Evolutionary conservation across 2,888 invertebrate genomes (phyloP).

Genomic region (Drosophila kanekoi): DNA sequence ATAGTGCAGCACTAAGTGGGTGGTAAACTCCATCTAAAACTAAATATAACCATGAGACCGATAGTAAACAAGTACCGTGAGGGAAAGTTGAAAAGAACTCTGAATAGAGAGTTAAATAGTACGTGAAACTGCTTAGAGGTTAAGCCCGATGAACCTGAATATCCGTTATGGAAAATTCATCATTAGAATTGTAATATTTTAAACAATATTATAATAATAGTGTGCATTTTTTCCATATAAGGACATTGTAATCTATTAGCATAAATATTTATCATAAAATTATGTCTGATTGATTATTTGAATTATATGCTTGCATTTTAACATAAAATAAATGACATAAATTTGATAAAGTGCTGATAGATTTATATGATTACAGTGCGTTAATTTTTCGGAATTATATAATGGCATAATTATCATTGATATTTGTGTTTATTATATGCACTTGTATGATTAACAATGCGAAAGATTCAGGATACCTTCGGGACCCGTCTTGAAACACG

Average conservation of each 20-base stretch:
- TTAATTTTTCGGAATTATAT: no score
- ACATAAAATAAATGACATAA: no score
- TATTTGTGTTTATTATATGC: no score
- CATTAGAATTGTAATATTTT: slow-evolving; percentile 65
- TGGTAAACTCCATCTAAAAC: no score
- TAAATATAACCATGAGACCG: no score
- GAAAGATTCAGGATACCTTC: no score
- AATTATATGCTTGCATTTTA: slow-evolving; percentile 52
- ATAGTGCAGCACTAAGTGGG: slow-evolving; percentile 52
- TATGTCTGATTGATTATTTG: slow-evolving; percentile 39
- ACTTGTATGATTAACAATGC: no score
- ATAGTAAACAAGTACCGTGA: slow-evolving; percentile 89
- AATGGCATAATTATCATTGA: no score
- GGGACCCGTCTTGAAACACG: no score
- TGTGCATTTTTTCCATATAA: slow-evolving; percentile 86
- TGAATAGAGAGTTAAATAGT: slow-evolving; percentile 85
- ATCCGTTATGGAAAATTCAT: slow-evolving; percentile 85
- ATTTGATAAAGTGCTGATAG: no score
- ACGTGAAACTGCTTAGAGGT: slow-evolving; percentile 87
- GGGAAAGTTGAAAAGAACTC: slow-evolving; percentile 89
- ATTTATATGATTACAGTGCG: no score
- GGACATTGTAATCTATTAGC: slow-evolving; percentile 87
- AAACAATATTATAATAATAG: slow-evolving; percentile 69
- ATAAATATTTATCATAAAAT: slow-evolving; percentile 66
- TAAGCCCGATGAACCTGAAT: slow-evolving; percentile 87